Percentiles rank a stretch among this genome's conserved stretches.
phyloP scores from a whole-genome alignment of 53 echinoderm and acorn worm species.

The Henricia sp. region DNA sequence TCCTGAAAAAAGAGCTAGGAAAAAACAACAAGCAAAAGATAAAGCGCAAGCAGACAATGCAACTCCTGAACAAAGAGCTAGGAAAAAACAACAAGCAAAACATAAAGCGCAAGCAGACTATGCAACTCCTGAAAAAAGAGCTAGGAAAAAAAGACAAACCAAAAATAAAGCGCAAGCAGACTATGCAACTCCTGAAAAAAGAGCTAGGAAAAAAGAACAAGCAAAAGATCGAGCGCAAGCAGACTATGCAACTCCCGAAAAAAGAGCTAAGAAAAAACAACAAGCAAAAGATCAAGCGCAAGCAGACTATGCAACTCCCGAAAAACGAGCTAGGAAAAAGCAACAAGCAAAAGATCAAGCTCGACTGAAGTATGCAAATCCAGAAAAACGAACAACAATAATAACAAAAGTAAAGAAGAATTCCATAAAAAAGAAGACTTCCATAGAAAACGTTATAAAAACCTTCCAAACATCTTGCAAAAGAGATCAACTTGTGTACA shows the following conservation, averaged over 20 bases:
- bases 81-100: neutral
- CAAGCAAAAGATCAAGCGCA: neutral
- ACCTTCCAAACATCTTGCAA: neutral
- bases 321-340: neutral
- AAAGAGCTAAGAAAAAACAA: slow-evolving; percentile 2
- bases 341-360: neutral
- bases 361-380: no score
- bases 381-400: no score
- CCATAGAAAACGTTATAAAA: neutral
- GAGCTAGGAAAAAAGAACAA: slow-evolving; percentile 5
- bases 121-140: slow-evolving; percentile 3
- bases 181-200: neutral
- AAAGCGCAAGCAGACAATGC: neutral
- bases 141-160: neutral
- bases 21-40: neutral
- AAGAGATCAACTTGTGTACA: neutral
- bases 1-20: slow-evolving; percentile 23
- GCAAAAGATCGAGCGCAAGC: neutral
- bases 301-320: neutral
- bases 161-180: neutral
- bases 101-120: neutral
- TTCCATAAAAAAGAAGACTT: neutral
- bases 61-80: slow-evolving; percentile 4
- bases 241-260: neutral
- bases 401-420: neutral